Conservation (phyloP, 2,888 invertebrate genomes). For the Coleophora flavipennella region DNA sequence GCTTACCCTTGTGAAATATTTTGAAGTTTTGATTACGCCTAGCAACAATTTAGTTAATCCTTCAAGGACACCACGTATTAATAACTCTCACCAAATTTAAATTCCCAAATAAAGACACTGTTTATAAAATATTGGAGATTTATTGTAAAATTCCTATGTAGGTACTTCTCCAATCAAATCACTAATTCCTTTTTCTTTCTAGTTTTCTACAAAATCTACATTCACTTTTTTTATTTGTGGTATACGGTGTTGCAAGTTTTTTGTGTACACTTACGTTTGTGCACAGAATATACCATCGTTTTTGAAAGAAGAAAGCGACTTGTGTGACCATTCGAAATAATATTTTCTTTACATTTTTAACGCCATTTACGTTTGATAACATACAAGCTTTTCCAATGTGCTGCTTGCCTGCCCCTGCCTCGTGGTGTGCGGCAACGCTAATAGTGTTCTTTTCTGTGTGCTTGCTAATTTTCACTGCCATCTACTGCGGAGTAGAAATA, state of each 20-base stretch:
- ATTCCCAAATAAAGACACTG: constrained; percentile 67
- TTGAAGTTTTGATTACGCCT: constrained; percentile 27
- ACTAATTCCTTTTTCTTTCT: constrained; percentile 23
- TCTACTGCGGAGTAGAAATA: constrained; percentile 21
- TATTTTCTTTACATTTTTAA: neutral
- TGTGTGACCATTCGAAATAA: neutral
- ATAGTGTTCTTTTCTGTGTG: no score
- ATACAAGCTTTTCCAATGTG: no score
- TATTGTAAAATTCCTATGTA: no score
- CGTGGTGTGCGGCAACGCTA: no score
- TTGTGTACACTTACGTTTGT: neutral
- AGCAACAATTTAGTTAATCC: constrained; percentile 27
- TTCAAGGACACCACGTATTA: constrained; percentile 46
- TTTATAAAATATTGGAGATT: constrained; percentile 62
- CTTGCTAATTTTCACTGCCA: constrained; percentile 18
- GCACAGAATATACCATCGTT: neutral
- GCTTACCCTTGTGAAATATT: constrained; percentile 39
- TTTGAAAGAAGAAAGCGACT: no score
- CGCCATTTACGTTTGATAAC: no score
- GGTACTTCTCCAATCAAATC: constrained; percentile 38
- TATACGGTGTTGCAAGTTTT: constrained; percentile 6
- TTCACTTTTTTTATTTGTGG: constrained; percentile 24
- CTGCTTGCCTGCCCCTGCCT: no score
- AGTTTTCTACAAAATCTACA: no score
- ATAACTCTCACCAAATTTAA: constrained; percentile 49